A percentile compares a stretch with the other conserved stretches of the same genome.
Conservation (phyloP, 2,888 invertebrate species). For the Cynaeus angustus region DNA sequence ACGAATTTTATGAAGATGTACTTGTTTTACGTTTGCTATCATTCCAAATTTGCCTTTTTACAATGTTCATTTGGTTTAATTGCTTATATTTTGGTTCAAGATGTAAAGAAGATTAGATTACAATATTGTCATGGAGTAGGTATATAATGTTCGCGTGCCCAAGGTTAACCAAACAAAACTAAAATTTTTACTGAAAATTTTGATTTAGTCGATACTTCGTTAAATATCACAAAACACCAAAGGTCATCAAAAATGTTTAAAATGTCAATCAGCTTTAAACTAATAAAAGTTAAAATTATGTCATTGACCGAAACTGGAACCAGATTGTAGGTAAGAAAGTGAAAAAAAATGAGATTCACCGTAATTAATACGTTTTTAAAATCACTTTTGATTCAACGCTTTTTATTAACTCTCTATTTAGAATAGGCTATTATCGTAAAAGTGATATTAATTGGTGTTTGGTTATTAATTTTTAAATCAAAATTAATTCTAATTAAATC, state of each 20-base stretch:
- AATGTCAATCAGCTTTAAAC: too few relatives aligned
- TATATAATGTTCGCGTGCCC: constrained; percentile 15
- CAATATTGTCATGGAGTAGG: constrained; percentile 15
- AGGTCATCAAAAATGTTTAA: too few relatives aligned
- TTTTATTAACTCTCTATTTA: too few relatives aligned
- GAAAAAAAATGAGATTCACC: constrained; percentile 24
- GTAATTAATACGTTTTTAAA: constrained; percentile 18
- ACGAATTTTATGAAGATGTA: constrained; percentile 10
- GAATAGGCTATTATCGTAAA: too few relatives aligned
- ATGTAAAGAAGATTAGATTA: constrained; percentile 24
- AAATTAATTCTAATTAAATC: too few relatives aligned
- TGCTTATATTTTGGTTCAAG: background rate
- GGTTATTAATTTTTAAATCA: too few relatives aligned
- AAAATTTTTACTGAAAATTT: too few relatives aligned
- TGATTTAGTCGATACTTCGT: too few relatives aligned
- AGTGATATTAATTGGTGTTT: too few relatives aligned
- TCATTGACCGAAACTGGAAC: constrained; percentile 6
- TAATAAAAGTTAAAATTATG: constrained; percentile 9
- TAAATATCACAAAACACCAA: too few relatives aligned
- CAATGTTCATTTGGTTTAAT: background rate
- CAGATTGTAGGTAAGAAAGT: constrained; percentile 5
- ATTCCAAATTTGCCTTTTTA: background rate
- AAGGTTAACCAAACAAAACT: constrained; percentile 22
- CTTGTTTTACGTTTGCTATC: constrained; percentile 13
- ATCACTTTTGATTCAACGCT: constrained; percentile 13